These are phyloP conservation scores for Ooceraea biroi DNA, from an alignment of 1,140 invertebrate species.

Conservation along the genomic window DNA sequence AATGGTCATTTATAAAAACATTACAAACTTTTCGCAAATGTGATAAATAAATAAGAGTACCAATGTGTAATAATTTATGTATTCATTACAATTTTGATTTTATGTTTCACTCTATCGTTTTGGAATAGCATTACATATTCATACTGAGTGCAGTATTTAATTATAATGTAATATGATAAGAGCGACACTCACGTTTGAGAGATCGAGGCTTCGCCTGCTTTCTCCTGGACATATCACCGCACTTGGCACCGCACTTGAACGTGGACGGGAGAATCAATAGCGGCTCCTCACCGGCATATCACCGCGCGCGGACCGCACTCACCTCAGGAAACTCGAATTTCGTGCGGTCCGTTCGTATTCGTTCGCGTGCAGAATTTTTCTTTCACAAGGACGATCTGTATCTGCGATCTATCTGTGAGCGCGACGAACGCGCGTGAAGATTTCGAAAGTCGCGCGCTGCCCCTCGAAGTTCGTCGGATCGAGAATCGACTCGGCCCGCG, in stretches of 20 bases:
- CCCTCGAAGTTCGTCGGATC: not conserved
- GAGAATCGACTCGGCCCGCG: conserved; percentile 25
- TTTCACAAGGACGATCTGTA: not conserved
- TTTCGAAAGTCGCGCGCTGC: conserved; percentile 25
- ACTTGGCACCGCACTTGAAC: conserved; percentile 49
- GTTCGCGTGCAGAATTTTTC: not conserved
- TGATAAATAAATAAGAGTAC: not conserved
- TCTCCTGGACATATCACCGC: conserved; percentile 85
- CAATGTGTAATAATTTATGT: not conserved
- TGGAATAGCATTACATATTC: not conserved
- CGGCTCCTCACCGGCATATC: conserved; percentile 33
- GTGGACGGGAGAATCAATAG: conserved; percentile 27
- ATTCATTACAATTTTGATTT: too few relatives aligned
- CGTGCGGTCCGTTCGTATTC: not conserved
- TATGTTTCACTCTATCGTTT: too few relatives aligned
- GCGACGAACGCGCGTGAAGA: not conserved
- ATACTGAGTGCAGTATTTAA: not conserved
- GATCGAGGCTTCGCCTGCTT: conserved; percentile 87
- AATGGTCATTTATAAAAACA: not conserved
- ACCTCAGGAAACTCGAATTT: conserved; percentile 10
- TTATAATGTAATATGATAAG: not conserved
- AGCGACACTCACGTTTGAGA: conserved; percentile 85
- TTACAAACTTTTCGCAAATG: not conserved
- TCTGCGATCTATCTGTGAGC: conserved; percentile 16
- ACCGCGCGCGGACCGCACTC: conserved; percentile 14